Base-by-base conservation (phyloP, 2,888 invertebrate genomes). In the Plagodis pulveraria region DNA sequence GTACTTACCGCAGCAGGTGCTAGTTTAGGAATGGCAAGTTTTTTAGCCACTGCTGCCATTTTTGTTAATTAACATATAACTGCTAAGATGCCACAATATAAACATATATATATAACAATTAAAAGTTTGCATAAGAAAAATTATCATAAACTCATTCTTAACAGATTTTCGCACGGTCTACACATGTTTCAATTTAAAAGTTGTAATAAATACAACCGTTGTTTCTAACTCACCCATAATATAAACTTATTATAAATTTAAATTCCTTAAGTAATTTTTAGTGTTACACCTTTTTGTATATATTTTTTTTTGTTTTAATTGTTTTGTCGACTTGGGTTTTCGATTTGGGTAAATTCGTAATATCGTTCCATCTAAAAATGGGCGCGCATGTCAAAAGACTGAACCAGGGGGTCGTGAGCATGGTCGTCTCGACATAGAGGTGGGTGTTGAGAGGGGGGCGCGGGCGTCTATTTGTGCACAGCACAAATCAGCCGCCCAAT, bases 381-480 rank as follows among this genome's bases (percentile, higher is more conserved):
- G 88, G 86, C 84, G 90, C 91, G 91, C 84, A 88, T 87, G 89
- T 87, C 91, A 90, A 91, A 90, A 88, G 91, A 91, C 91, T 91
- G 89, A 91, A 79, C 83, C 47, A 81, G 78, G 83, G 86, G 87
- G 87, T 86, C 84, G 86, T 70, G 77, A 75, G 73, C 77, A 78
- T 80, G 73, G 77, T 77, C 76, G 78, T 72, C 76, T 72, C 68
- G 78, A 74, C 71, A 70, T 69, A 71, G 74, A 66, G 77, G 72
- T 22, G 53, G 74, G 67, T 43, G 56, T 68, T 57, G 73, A 75
- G 80, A 83, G 82, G 81, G 84, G 83, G 83, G 78, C 67, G 80
- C 73, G 77, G 77, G 75, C 69, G 74, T 84, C 91, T 93, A 92
- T 93, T 92, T 92, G 85, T 82, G 91, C 86, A 73, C 86, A 83